Evolutionary conservation across 2,888 invertebrate genomes (phyloP).

Genomic region (Oligia fasciuncula): DNA sequence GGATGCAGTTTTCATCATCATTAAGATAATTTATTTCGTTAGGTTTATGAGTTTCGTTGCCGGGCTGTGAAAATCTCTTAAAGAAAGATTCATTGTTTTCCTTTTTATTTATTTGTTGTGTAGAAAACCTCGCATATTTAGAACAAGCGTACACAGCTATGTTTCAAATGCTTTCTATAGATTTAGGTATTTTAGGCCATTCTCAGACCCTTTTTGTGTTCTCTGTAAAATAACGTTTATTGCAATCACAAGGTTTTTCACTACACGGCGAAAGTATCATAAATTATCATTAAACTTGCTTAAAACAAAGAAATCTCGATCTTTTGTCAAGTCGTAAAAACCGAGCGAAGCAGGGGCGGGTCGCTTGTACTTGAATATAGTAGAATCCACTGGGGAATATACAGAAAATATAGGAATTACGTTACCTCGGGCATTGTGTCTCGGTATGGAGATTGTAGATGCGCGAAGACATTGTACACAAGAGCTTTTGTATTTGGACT

Average conservation of each 20-base stretch:
- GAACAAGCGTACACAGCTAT: too few species aligned
- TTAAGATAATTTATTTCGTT: background rate
- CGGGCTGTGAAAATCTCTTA: too few species aligned
- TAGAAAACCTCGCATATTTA: too few species aligned
- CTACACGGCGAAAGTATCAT: background rate
- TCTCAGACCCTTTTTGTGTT: background rate
- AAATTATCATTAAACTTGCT: background rate
- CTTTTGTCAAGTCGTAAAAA: background rate
- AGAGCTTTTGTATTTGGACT: slow-evolving; percentile 47
- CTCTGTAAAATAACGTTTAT: background rate
- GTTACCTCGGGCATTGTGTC: slow-evolving; percentile 33
- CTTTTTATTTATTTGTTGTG: too few species aligned
- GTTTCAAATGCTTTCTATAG: too few species aligned
- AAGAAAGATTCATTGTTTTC: too few species aligned
- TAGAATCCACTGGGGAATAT: slow-evolving; percentile 25
- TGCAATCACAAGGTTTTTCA: background rate
- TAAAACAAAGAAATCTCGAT: background rate
- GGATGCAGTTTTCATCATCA: background rate
- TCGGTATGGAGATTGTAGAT: slow-evolving; percentile 27
- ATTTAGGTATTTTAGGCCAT: too few species aligned
- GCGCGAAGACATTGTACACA: slow-evolving; percentile 30
- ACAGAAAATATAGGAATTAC: slow-evolving; percentile 17
- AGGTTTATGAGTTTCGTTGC: background rate
- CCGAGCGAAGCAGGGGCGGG: too few species aligned
- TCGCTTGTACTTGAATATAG: background rate